phyloP scores from a whole-genome alignment of 2,797 vertebrate genomes.

The Tiaroga cobitis region DNA sequence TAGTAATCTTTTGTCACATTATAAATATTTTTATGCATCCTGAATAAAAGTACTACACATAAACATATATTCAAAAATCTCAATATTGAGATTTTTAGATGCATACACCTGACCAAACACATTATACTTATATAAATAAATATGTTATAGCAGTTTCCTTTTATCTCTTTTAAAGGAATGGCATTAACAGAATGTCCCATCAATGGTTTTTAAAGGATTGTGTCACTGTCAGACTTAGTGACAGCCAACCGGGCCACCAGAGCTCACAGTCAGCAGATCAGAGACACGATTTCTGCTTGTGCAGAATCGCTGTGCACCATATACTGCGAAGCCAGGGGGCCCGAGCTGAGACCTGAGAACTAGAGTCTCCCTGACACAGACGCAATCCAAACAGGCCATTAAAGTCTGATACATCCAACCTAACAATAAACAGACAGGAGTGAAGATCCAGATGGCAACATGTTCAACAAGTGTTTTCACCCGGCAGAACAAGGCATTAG shows the following conservation, averaged over 20 bases:
- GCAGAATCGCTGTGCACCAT: constrained; percentile 25
- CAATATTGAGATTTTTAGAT: background rate
- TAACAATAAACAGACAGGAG: constrained; percentile 58
- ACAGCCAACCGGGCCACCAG: constrained; percentile 14
- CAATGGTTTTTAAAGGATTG: background rate
- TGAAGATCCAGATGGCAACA: constrained; percentile 46
- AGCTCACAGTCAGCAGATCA: constrained; percentile 12
- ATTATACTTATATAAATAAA: background rate
- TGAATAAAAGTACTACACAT: background rate
- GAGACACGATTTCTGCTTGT: constrained; percentile 1
- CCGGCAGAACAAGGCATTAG: constrained; percentile 25
- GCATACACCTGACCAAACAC: background rate
- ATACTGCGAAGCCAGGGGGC: constrained; percentile 12
- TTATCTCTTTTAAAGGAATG: background rate
- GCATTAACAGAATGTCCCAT: background rate
- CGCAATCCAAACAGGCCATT: constrained; percentile 52
- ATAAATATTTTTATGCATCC: background rate
- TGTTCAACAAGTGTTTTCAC: constrained; percentile 46
- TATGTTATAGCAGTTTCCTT: background rate
- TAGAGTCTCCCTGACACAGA: constrained; percentile 35
- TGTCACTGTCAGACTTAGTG: constrained; percentile 4
- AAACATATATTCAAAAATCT: background rate
- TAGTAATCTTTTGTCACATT: background rate
- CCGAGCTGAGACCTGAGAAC: constrained; percentile 41
- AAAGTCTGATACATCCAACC: constrained; percentile 52